Base-by-base conservation (phyloP, 2,888 invertebrate genomes). In the Ceratothoa steindachneri region DNA sequence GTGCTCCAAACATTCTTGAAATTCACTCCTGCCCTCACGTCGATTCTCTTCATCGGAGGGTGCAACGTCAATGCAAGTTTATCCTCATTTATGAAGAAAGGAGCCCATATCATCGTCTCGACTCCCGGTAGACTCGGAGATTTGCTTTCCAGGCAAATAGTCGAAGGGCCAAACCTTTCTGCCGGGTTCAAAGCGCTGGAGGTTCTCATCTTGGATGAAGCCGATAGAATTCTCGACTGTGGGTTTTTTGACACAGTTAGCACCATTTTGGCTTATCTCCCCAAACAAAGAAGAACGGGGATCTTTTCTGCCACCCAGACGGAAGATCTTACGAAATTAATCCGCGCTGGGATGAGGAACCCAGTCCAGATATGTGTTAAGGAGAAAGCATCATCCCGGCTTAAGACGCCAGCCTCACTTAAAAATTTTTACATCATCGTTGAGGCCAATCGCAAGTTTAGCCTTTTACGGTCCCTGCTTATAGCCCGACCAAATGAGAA, bases 261-360 rank as follows among this genome's bases (percentile, higher is more conserved):
- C 81, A 91, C 91, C 19, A 97, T 99, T 81, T 87, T 99, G 2
- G 90, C 91, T 81, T 93, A 92, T 84, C 85, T 99, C 52, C 99
- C 99, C 0, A 90, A 95, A 41, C 95, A 96, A 83, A 87, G 99
- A 30, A 88, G 97, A 81, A 99, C 99, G 0, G 97, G 97, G 0
- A 87, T 99, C n/a, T 99, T 99, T 86, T 98, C 98, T 0, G 99
- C 99, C 0, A 99, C 99, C 0, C 98, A 98, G 86, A 97, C 97
- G 0, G 93, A 94, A 82, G 93, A 97, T 85, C 88, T 97, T 0
- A 90, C 93, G 78, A 92, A 94, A 82, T 85, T 99, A 15, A 92
- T 97, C 69, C 87, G 96, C 81, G 97, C 97, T 1, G 98, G 98
- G 0, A 85, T 98, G 4, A 87, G 97, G 80, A 97, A 98, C 86